Evolutionary conservation across 2,888 invertebrate species (phyloP).

Genomic region (Serripes groenlandicus): DNA sequence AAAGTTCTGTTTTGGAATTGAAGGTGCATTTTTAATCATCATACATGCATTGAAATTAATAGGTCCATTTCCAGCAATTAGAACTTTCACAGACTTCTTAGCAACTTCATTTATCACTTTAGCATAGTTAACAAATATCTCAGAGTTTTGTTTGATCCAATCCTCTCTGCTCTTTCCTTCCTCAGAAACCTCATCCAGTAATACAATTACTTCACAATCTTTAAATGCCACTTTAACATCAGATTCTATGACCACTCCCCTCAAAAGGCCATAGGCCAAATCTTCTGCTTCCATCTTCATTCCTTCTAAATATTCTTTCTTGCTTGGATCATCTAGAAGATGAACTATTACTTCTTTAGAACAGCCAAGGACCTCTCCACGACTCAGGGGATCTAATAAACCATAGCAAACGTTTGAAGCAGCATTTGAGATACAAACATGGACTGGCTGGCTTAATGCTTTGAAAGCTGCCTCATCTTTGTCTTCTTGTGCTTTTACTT

Average conservation of each 20-base stretch:
- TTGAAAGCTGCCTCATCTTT: conserved; percentile 76
- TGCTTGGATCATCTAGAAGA: conserved; percentile 75
- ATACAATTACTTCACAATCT: conserved; percentile 79
- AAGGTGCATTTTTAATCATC: conserved; percentile 81
- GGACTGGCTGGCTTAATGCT: conserved; percentile 78
- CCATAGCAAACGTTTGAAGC: conserved; percentile 77
- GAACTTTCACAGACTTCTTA: conserved; percentile 79
- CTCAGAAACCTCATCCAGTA: conserved; percentile 77
- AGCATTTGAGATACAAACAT: conserved; percentile 84
- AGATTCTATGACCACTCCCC: conserved; percentile 73
- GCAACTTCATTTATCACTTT: conserved; percentile 78
- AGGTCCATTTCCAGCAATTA: conserved; percentile 82
- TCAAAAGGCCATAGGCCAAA: conserved; percentile 77
- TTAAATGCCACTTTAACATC: conserved; percentile 78
- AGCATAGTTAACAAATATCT: conserved; percentile 79
- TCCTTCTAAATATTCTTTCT: conserved; percentile 74
- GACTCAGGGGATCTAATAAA: conserved; percentile 75
- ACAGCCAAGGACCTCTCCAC: conserved; percentile 82
- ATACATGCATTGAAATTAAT: conserved; percentile 83
- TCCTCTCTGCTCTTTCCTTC: conserved; percentile 69
- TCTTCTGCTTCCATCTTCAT: conserved; percentile 83
- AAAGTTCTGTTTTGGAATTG: conserved; percentile 81
- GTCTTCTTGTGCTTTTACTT: conserved; percentile 79
- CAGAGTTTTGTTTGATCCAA: conserved; percentile 79
- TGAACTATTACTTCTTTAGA: conserved; percentile 79